phyloP scores from a whole-genome alignment of 1,140 invertebrate genomes.

The Scaptomyza montana region DNA sequence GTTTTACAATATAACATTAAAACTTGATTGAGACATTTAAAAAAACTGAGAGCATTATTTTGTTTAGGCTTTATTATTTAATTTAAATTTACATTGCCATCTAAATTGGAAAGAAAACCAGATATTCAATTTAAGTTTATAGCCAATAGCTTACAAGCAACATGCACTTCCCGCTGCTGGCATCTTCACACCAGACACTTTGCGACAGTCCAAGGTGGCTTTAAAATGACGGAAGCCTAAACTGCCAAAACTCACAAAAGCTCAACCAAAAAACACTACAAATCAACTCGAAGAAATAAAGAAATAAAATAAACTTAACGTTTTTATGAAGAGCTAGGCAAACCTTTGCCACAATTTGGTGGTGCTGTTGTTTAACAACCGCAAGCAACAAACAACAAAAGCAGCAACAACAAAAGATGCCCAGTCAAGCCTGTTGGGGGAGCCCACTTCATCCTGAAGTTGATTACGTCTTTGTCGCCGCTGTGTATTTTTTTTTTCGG shows the following conservation, averaged over 20 bases:
- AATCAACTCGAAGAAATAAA: constrained; percentile 33
- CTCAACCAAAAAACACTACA: constrained; percentile 15
- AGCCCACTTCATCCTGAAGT: constrained; percentile 77
- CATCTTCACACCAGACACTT: constrained; percentile 27
- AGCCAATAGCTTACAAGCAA: constrained; percentile 10
- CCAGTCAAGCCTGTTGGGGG: constrained; percentile 71
- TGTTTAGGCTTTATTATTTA: too few relatives aligned
- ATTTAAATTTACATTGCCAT: constrained; percentile 6
- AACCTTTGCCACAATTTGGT: constrained; percentile 50
- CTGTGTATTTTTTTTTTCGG: constrained; percentile 40
- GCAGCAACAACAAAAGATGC: constrained; percentile 40
- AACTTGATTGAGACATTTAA: too few relatives aligned
- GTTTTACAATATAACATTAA: too few relatives aligned
- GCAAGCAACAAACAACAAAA: constrained; percentile 22
- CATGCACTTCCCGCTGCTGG: constrained; percentile 31
- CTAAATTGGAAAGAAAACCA: not conserved
- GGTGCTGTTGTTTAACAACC: constrained; percentile 51
- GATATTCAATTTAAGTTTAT: constrained; percentile 10
- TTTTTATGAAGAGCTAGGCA: constrained; percentile 59
- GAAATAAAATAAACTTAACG: constrained; percentile 35
- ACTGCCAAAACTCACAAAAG: constrained; percentile 32
- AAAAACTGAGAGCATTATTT: too few relatives aligned
- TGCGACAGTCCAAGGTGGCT: constrained; percentile 40
- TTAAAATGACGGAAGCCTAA: constrained; percentile 45
- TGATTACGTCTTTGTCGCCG: constrained; percentile 69